Conservation (phyloP, 2,888 invertebrate genomes). For the Argynnis bischoffii region DNA sequence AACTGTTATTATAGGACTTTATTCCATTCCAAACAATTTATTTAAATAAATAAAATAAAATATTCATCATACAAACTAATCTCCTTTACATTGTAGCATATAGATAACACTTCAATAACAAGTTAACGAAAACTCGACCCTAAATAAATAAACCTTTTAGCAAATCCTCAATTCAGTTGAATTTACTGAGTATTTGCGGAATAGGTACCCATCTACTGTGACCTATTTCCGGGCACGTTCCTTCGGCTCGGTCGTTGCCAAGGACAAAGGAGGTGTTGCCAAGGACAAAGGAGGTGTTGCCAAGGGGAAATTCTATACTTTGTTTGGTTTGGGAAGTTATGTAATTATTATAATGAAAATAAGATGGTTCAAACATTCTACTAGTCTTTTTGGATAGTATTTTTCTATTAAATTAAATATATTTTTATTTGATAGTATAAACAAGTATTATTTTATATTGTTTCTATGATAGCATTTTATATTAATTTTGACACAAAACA, state of each 20-base stretch:
- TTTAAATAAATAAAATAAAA: too few species aligned
- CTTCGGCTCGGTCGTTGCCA: constrained; percentile 47
- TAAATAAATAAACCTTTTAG: constrained; percentile 8
- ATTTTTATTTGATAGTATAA: too few species aligned
- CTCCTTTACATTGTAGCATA: background rate
- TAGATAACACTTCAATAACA: background rate
- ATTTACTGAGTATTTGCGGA: constrained; percentile 22
- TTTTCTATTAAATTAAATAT: too few species aligned
- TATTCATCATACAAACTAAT: background rate
- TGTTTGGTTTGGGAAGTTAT: background rate
- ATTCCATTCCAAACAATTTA: too few species aligned
- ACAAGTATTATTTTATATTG: too few species aligned
- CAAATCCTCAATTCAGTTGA: constrained; percentile 6
- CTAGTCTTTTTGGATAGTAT: too few species aligned
- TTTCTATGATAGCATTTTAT: too few species aligned
- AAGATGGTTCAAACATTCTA: background rate
- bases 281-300: constrained; percentile 33
- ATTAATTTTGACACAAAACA: too few species aligned
- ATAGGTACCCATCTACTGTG: constrained; percentile 22
- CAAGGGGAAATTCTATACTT: constrained; percentile 3
- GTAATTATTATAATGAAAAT: background rate
- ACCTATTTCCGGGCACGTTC: constrained; percentile 46
- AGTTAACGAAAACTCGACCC: background rate
- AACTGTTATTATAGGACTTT: too few species aligned
- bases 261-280: constrained; percentile 43